Evolutionary conservation across 2,888 invertebrate species (phyloP).

Genomic region (Cenopis cana): DNA sequence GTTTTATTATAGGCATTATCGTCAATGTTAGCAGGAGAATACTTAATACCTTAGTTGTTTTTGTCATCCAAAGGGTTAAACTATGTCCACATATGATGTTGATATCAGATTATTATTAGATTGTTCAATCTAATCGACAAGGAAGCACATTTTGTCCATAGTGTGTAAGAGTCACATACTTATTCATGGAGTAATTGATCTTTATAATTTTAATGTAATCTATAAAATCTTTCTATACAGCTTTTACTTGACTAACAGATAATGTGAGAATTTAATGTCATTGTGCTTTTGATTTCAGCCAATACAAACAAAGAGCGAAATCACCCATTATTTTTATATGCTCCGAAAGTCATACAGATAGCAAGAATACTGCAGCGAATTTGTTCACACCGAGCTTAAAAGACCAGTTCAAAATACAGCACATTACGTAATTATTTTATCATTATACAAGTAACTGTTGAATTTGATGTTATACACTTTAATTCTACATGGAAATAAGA

Average conservation of each 20-base stretch:
- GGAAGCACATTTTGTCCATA: neutral
- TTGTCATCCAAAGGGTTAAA: too few relatives aligned
- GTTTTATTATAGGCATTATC: too few relatives aligned
- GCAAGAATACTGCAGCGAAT: conserved; percentile 84
- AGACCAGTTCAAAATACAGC: conserved; percentile 86
- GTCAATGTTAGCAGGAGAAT: too few relatives aligned
- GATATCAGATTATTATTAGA: too few relatives aligned
- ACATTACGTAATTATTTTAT: conserved; percentile 86
- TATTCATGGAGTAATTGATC: neutral
- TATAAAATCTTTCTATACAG: neutral
- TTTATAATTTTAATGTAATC: neutral
- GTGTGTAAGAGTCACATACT: neutral
- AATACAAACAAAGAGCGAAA: conserved; percentile 85
- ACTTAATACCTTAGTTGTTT: too few relatives aligned
- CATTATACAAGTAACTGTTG: too few relatives aligned
- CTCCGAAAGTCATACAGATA: conserved; percentile 87
- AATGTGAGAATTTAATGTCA: neutral
- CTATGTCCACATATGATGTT: too few relatives aligned
- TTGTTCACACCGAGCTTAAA: conserved; percentile 87
- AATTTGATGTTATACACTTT: neutral
- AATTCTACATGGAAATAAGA: neutral
- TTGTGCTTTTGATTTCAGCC: conserved; percentile 70
- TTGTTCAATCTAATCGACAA: too few relatives aligned
- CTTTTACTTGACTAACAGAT: neutral
- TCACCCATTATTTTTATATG: conserved; percentile 89